Evolutionary conservation across 2,797 vertebrate species (phyloP), one percentile per base, ranked within the genome.

Genomic region (Nasua narica): DNA sequence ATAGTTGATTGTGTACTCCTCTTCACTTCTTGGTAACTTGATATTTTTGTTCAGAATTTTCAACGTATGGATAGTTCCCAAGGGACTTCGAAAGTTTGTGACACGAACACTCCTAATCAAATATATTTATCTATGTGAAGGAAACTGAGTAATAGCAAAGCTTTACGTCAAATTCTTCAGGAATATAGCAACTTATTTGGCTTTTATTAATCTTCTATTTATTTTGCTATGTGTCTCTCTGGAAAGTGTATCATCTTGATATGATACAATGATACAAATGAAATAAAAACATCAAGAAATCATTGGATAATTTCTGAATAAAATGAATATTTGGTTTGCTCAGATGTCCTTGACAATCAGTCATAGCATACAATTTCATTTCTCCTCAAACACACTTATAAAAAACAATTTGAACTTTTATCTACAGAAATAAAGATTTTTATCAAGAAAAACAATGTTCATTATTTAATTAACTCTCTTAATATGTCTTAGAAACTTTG

Each of bases 141-240:
- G 65, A 97, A 96, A 78, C 2, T 0, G 32, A 97, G 87, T 84
- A 81, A 87, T 95, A 97, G 89, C 91, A 97, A 98, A 46, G 69
- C 29, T 97, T 98, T 97, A 94, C 97, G 84, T 98, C 97, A 98
- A 96, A 98, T 54, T 97, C 91, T 94, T 27, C 25, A 93, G 84
- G 77, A 97, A 76, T 96, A 52, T 93, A 97, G 52, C 91, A 97
- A 97, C 50, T 98, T 97, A 78, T 50, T 96, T 92, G 67, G 16
- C 92, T 97, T 98, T 98, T 98, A 98, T 98, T 98, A 98, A 97
- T 98, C 81, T 98, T 98, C 97, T 98, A 96, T 98, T 98, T 98
- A 96, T 97, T 98, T 97, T 91, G 29, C 65, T 95, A 81, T 98
- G 27, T 96, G 78, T 97, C 97, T 97, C 97, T 98, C 96, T 98